These are phyloP conservation scores for Uropsilus gracilis DNA, from an alignment of 2,113 vertebrate genomes.

Conservation along the genomic window DNA sequence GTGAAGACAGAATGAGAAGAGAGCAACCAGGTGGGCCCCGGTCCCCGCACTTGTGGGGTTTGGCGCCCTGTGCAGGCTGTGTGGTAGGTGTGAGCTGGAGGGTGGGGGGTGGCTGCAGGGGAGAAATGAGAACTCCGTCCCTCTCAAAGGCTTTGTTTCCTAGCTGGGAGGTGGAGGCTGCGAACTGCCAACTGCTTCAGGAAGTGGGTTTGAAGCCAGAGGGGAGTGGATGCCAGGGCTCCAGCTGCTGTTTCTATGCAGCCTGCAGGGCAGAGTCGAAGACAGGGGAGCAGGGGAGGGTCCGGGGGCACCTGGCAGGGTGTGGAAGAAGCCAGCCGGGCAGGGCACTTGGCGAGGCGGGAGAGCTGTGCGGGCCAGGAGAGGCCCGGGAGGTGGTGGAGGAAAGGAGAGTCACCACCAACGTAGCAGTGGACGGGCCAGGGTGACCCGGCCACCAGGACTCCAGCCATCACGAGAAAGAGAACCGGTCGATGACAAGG, in stretches of 20 bases:
- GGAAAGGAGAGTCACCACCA: background rate
- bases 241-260: too few species aligned
- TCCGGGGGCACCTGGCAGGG: too few species aligned
- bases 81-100: too few species aligned
- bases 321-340: background rate
- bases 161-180: accelerated
- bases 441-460: accelerated
- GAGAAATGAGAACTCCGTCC: background rate
- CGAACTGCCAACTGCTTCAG: background rate
- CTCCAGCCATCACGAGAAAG: background rate
- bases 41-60: too few species aligned
- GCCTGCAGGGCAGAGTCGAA: background rate
- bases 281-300: too few species aligned
- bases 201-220: background rate
- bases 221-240: accelerated
- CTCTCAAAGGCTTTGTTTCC: background rate
- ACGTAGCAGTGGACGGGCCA: background rate
- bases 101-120: too few species aligned
- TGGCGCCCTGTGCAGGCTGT: too few species aligned
- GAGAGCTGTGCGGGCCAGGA: background rate
- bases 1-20: too few species aligned
- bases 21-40: too few species aligned
- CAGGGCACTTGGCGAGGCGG: background rate
- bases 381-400: background rate
- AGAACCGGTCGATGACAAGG: background rate